Evolutionary conservation across 2,888 invertebrate genomes (phyloP).

Genomic region (Netelia virgata): DNA sequence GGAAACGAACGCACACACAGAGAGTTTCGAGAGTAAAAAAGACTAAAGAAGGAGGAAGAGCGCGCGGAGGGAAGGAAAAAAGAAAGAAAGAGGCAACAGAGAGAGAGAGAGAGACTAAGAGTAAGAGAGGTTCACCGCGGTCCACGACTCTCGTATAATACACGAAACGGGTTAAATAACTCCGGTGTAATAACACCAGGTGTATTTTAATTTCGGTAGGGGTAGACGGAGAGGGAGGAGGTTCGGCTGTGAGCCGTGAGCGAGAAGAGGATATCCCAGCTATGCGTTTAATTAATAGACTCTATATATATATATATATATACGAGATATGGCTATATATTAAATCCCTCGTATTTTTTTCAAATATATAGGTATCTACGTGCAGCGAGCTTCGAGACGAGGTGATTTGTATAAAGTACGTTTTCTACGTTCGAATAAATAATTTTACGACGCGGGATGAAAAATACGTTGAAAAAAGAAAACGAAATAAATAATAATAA

Average conservation of each 20-base stretch:
- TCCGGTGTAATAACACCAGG: slow-evolving; percentile 69
- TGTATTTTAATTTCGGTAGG: slow-evolving; percentile 75
- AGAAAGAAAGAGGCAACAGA: slow-evolving; percentile 31
- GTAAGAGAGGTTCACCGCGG: slow-evolving; percentile 31
- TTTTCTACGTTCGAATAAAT: no score
- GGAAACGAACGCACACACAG: background rate
- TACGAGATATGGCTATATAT: slow-evolving; percentile 32
- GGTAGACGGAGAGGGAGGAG: slow-evolving; percentile 42
- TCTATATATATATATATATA: slow-evolving; percentile 21
- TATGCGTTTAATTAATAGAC: slow-evolving; percentile 68
- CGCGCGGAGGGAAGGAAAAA: slow-evolving; percentile 31
- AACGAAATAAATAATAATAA: no score
- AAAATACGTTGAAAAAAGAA: no score
- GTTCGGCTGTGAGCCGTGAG: slow-evolving; percentile 10
- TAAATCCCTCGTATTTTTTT: slow-evolving; percentile 44
- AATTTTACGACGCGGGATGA: no score
- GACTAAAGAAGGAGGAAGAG: slow-evolving; percentile 10
- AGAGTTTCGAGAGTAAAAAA: background rate
- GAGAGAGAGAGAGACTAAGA: background rate
- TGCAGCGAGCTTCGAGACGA: no score
- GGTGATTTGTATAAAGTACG: no score
- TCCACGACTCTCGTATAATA: slow-evolving; percentile 34
- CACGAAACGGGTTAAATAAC: slow-evolving; percentile 66
- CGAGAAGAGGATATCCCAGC: slow-evolving; percentile 66
- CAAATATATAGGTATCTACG: background rate